Evolutionary conservation across 2,113 vertebrate genomes (phyloP).

Genomic region (Sapayoa aenigma): DNA sequence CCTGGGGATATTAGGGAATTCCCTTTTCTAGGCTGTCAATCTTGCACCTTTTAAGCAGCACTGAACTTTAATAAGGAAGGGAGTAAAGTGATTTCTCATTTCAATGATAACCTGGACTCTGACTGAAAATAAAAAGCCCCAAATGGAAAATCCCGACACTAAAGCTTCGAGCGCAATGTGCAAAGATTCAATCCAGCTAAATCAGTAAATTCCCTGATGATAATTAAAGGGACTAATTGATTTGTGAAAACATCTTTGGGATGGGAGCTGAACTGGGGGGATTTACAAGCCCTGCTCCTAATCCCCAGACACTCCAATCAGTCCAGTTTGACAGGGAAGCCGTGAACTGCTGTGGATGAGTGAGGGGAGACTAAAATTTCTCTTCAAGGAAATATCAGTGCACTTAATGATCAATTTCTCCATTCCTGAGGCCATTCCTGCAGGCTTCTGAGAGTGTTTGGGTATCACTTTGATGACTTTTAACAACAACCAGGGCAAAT

Average conservation of each 20-base stretch:
- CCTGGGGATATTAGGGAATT: background rate
- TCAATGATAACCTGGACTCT: slow-evolving; percentile 16
- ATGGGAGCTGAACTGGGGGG: background rate
- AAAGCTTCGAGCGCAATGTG: background rate
- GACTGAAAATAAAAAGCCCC: slow-evolving; percentile 25
- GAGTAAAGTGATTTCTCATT: slow-evolving; percentile 18
- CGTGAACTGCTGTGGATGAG: background rate
- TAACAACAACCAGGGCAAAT: background rate
- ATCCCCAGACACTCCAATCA: slow-evolving; percentile 23
- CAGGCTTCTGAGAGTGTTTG: background rate
- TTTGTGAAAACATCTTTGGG: slow-evolving; percentile 36
- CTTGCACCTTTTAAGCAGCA: background rate
- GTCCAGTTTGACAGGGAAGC: background rate
- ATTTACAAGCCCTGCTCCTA: slow-evolving; percentile 28
- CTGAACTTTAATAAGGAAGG: background rate
- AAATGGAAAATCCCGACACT: background rate
- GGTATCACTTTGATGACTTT: background rate
- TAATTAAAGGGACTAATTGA: slow-evolving; percentile 65
- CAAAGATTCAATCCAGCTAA: background rate
- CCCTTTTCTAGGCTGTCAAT: background rate
- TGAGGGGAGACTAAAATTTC: background rate
- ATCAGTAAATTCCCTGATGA: background rate
- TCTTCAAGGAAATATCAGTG: background rate
- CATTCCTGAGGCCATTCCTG: background rate
- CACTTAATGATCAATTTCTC: slow-evolving; percentile 44